Evolutionary conservation across 2,888 invertebrate species (phyloP), one percentile per base, ranked within the genome.

Genomic region (Drosophila heteroneura): DNA sequence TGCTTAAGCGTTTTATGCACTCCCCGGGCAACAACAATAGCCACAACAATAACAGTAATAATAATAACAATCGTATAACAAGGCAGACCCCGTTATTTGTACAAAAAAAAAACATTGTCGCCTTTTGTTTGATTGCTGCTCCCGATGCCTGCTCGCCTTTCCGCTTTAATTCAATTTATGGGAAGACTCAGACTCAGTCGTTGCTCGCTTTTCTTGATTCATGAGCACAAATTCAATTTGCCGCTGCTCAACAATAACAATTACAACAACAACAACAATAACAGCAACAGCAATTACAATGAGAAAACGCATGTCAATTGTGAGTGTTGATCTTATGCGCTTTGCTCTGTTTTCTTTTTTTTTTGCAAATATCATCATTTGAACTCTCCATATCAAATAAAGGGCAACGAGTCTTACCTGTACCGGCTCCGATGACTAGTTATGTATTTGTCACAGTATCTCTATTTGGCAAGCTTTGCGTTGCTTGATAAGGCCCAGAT

Each of bases 81-180:
- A 54, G 56, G 19, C 74, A 72, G 78, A 37, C 32, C 53, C 49
- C 37, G 60, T 58, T 70, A 62, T 75, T 75, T 79, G 39, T 52
- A 57, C 9, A 14, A 37, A 57, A n/a, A 57, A n/a, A 54, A 62
- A 52, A 69, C 69, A 70, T 74, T 74, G 70, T 68, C 70, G 75
- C 60, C 58, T 60, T 79, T 68, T 79, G 69, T 52, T 70, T 73
- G 62, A 54, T 74, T 63, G 65, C 39, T 75, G 65, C 30, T 44
- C 54, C 35, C 44, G 41, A 47, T 54, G 76, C 62, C 41, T 61
- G 58, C 41, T 58, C 59, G 62, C 71, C 76, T 76, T 83, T 83
- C 67, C 72, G 73, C 71, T 88, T 90, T 90, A 83, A 90, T 90
- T 90, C 75, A 90, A 91, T 91, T 81, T 87, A 76, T 80, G 64